A percentile compares a stretch with the other conserved stretches of the same genome.
phyloP scores from a whole-genome alignment of 2,888 invertebrate genomes.

The Zhuqinia jingwanae region DNA sequence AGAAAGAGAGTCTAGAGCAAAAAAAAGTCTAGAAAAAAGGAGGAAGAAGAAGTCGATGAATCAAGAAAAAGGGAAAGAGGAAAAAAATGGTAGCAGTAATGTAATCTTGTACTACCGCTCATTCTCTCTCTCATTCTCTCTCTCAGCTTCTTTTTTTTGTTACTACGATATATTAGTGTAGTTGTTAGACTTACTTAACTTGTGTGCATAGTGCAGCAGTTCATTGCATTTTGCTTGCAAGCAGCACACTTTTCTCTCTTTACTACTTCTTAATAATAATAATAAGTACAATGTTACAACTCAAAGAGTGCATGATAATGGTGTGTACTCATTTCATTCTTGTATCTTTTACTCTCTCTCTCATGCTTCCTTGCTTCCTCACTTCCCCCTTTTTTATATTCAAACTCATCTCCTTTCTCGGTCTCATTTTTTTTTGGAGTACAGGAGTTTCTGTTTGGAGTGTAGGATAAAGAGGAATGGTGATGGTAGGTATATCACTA shows the following conservation, averaged over 20 bases:
- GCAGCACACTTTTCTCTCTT: slow-evolving; percentile 8
- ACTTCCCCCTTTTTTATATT: slow-evolving; percentile 10
- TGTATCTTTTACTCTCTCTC: neutral
- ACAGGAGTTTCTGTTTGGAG: neutral
- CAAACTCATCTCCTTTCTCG: neutral
- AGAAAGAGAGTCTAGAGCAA: neutral
- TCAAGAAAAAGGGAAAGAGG: slow-evolving; percentile 19
- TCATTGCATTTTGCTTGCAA: neutral
- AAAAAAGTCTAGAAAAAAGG: slow-evolving; percentile 21
- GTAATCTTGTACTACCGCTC: slow-evolving; percentile 54
- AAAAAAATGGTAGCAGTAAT: slow-evolving; percentile 23
- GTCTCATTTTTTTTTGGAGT: neutral
- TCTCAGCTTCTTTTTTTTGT: no score
- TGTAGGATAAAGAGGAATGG: neutral
- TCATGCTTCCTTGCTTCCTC: no score
- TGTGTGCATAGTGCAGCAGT: no score
- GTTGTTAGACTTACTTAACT: no score
- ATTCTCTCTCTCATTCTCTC: no score
- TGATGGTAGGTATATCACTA: neutral
- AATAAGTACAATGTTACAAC: neutral
- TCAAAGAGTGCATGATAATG: slow-evolving; percentile 41
- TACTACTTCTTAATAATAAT: no score
- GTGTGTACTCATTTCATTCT: slow-evolving; percentile 58
- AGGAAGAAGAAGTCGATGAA: slow-evolving; percentile 16
- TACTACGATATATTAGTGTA: slow-evolving; percentile 20